Conservation (phyloP, 2,113 vertebrate genomes). For the Albula glossodonta region DNA sequence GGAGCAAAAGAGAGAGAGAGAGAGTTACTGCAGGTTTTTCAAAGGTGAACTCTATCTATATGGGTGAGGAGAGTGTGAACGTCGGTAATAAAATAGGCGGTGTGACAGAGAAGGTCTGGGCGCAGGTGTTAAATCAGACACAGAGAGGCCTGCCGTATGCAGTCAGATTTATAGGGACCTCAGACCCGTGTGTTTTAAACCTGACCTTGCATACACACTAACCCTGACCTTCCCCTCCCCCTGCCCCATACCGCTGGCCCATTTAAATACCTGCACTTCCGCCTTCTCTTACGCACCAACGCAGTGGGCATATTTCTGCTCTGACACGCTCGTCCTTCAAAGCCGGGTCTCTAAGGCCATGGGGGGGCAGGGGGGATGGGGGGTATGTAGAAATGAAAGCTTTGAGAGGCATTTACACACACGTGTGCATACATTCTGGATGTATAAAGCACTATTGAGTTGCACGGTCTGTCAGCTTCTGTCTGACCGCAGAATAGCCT, state of each 20-base stretch:
- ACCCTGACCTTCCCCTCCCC: constrained; percentile 47
- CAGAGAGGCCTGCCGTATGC: constrained; percentile 49
- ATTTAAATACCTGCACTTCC: constrained; percentile 36
- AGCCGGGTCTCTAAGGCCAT: not conserved
- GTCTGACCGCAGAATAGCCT: not conserved
- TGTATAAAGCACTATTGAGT: not conserved
- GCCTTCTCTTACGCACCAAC: not conserved
- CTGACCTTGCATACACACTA: constrained; percentile 56
- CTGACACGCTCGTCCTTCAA: constrained; percentile 39
- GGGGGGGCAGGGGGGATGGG: not conserved
- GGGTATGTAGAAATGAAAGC: constrained; percentile 4
- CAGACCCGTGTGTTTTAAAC: constrained; percentile 55
- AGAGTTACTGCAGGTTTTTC: constrained; percentile 54
- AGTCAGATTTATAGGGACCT: constrained; percentile 52
- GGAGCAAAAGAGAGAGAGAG: constrained; percentile 32
- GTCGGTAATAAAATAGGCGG: constrained; percentile 51
- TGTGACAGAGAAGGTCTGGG: constrained; percentile 59
- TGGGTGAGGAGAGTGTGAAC: constrained; percentile 36
- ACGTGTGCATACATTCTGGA: not conserved
- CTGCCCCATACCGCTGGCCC: constrained; percentile 4
- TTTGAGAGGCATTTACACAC: not conserved
- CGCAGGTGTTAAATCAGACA: constrained; percentile 60
- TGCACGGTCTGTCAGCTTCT: not conserved
- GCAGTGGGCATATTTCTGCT: not conserved
- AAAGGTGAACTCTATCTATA: constrained; percentile 58